Conservation (phyloP, 1,140 invertebrate genomes). For the Saccostrea cuccullata region DNA sequence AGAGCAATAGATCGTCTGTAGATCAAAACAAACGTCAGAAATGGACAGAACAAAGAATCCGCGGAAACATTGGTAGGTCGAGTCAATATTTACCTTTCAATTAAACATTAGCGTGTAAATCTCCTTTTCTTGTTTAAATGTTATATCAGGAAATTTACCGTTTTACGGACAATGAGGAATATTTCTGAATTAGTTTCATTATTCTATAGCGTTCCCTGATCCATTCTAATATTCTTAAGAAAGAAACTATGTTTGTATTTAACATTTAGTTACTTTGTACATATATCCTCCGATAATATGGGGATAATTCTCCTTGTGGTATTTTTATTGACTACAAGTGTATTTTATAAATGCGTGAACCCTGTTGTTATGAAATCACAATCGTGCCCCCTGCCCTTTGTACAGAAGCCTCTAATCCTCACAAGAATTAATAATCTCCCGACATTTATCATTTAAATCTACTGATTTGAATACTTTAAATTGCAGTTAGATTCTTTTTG, state of each 20-base stretch:
- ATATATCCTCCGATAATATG: not conserved
- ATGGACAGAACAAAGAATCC: constrained; percentile 23
- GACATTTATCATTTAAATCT: not conserved
- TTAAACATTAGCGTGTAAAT: constrained; percentile 33
- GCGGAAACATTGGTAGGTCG: constrained; percentile 13
- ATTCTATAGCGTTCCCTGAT: not conserved
- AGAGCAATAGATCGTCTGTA: constrained; percentile 7
- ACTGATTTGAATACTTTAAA: not conserved
- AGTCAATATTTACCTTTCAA: constrained; percentile 35
- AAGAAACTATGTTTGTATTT: constrained; percentile 1
- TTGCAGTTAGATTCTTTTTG: not conserved
- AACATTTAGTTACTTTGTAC: constrained; percentile 27
- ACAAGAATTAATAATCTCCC: not conserved
- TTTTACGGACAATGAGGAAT: constrained; percentile 7
- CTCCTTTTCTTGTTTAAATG: constrained; percentile 20
- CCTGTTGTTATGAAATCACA: not conserved
- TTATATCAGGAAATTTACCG: constrained; percentile 32
- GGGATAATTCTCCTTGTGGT: not conserved
- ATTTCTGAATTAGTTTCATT: constrained; percentile 23
- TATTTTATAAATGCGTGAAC: constrained; percentile 8
- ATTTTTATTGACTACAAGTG: constrained; percentile 20
- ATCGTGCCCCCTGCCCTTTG: not conserved
- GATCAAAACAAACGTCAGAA: constrained; percentile 29
- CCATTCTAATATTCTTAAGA: not conserved
- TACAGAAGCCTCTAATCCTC: not conserved